Conservation (phyloP, 2,113 vertebrate genomes). For the Todiramphus saurophagus region DNA sequence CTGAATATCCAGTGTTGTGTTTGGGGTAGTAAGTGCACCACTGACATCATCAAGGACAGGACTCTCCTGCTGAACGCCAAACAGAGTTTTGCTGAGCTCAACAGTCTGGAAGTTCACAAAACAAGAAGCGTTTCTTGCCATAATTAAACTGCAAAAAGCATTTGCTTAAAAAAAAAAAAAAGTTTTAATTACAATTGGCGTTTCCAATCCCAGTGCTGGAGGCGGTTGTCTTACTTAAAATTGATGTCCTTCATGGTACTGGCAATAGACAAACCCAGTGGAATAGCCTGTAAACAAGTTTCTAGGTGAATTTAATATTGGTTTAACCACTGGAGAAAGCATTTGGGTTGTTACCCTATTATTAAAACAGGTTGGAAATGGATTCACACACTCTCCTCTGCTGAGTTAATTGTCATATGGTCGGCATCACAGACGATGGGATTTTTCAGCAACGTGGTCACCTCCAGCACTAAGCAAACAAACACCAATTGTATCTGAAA, state of each 20-base stretch:
- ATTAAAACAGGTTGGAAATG: conserved; percentile 58
- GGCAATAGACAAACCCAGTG: conserved; percentile 54
- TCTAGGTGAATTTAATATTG: conserved; percentile 39
- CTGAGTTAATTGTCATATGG: conserved; percentile 34
- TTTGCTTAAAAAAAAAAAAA: conserved; percentile 49
- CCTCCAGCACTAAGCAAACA: conserved; percentile 3
- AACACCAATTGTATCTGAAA: not conserved
- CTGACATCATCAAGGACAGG: conserved; percentile 42
- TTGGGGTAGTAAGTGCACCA: conserved; percentile 16
- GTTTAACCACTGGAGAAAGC: conserved; percentile 54
- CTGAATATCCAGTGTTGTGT: conserved; percentile 25
- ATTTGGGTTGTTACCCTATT: conserved; percentile 43
- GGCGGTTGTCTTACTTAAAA: conserved; percentile 49
- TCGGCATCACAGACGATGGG: conserved; percentile 17
- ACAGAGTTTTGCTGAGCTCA: conserved; percentile 43
- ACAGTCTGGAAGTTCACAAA: conserved; percentile 51
- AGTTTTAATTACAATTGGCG: conserved; percentile 61
- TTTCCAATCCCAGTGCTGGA: conserved; percentile 65
- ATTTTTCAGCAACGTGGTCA: conserved; percentile 45
- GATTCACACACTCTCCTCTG: conserved; percentile 41
- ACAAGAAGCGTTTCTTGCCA: conserved; percentile 20
- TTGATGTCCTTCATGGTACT: conserved; percentile 52
- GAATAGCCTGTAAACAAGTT: conserved; percentile 48
- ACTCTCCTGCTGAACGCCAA: conserved; percentile 1
- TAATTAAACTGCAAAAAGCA: conserved; percentile 42